phyloP scores from a whole-genome alignment of 2,797 vertebrate species.

The Gephyroberyx darwinii region DNA sequence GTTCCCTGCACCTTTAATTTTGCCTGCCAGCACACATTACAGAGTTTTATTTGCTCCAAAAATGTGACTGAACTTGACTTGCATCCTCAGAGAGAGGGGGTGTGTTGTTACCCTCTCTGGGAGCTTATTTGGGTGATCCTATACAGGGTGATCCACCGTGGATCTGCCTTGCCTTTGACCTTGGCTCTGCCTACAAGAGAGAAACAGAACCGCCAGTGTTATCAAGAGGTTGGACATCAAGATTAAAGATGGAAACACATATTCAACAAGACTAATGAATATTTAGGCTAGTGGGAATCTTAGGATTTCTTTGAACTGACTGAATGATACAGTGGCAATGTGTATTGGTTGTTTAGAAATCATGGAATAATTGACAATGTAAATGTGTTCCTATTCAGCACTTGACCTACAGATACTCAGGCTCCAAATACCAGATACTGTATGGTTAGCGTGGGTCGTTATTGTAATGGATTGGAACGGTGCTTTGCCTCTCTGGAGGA shows the following conservation, averaged over 20 bases:
- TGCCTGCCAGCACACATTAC: conserved; percentile 49
- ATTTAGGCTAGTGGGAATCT: conserved; percentile 27
- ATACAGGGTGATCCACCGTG: conserved; percentile 53
- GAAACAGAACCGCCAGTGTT: conserved; percentile 25
- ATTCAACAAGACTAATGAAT: conserved; percentile 15
- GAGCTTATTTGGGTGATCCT: conserved; percentile 58
- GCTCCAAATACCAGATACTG: conserved; percentile 33
- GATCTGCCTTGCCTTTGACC: conserved; percentile 66
- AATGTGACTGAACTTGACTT: conserved; percentile 63
- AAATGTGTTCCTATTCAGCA: conserved; percentile 21
- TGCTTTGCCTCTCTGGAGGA: conserved; percentile 68
- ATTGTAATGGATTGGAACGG: conserved; percentile 53
- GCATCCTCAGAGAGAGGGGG: conserved; percentile 22
- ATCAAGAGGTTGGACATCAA: conserved; percentile 48
- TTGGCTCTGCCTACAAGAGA: conserved; percentile 49
- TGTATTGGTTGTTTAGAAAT: conserved; percentile 5
- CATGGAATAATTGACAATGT: conserved; percentile 6
- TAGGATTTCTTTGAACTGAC: conserved; percentile 21
- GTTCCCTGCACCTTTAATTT: conserved; percentile 37
- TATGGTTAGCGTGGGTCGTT: conserved; percentile 51
- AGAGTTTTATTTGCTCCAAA: conserved; percentile 53
- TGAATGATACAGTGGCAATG: conserved; percentile 7
- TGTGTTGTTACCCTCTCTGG: conserved; percentile 41
- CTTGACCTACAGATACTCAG: conserved; percentile 7
- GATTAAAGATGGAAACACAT: conserved; percentile 37